Conservation (phyloP, 2,888 invertebrate species). For the Pherbina coryleti region DNA sequence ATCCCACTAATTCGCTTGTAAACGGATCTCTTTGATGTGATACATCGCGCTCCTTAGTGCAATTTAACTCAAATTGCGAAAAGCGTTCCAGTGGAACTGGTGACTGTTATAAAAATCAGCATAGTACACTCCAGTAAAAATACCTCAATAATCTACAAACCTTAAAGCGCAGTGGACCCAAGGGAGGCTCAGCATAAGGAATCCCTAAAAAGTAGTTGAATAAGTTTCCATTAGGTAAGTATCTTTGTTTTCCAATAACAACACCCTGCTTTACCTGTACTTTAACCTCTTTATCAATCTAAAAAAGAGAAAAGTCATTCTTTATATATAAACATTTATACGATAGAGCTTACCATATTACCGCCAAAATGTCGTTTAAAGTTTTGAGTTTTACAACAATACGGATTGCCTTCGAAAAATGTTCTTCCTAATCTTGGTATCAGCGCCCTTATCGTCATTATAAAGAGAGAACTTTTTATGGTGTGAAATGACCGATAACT, state of each 20-base stretch:
- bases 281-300: constrained; percentile 52
- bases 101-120: constrained; percentile 51
- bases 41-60: constrained; percentile 60
- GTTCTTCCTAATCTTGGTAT: too few relatives aligned
- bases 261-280: constrained; percentile 70
- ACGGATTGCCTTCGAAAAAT: too few relatives aligned
- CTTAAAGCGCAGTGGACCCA: constrained; percentile 68
- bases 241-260: constrained; percentile 69
- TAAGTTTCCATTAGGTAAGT: constrained; percentile 65
- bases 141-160: constrained; percentile 51
- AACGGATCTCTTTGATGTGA: constrained; percentile 62
- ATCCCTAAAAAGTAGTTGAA: constrained; percentile 72
- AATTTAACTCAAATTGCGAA: constrained; percentile 58
- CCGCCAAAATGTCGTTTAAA: background rate
- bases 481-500: too few relatives aligned
- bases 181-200: constrained; percentile 74
- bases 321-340: background rate
- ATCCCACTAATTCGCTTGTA: constrained; percentile 54
- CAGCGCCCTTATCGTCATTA: too few relatives aligned
- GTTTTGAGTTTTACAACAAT: background rate
- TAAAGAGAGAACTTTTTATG: too few relatives aligned
- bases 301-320: background rate
- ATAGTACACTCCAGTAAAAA: background rate
- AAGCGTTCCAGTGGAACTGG: constrained; percentile 63
- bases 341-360: background rate